phyloP scores from a whole-genome alignment of 2,888 invertebrate species.

The Abscondita cerata region DNA sequence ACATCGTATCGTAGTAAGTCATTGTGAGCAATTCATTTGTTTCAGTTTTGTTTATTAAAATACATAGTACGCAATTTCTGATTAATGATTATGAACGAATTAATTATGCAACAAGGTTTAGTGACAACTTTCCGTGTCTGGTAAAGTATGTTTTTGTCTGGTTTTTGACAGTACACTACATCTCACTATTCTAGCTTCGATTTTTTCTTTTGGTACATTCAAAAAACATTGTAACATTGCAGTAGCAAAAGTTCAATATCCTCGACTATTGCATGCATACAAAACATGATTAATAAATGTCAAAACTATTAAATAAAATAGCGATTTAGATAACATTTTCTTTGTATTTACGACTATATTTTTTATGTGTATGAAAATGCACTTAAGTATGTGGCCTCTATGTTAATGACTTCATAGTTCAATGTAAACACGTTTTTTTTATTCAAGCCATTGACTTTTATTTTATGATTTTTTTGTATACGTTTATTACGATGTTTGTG shows the following conservation, averaged over 20 bases:
- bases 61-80: no score
- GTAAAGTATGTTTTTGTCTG: background rate
- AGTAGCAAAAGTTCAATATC: no score
- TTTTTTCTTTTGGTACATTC: no score
- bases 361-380: background rate
- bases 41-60: no score
- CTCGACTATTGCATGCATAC: background rate
- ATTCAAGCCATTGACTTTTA: background rate
- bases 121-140: background rate
- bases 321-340: background rate
- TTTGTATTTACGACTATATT: slow-evolving; percentile 1
- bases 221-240: no score
- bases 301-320: background rate
- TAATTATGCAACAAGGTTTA: background rate
- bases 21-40: background rate
- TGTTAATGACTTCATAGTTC: slow-evolving; percentile 1
- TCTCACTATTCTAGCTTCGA: no score
- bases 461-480: background rate
- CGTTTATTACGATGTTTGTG: no score
- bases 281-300: slow-evolving; percentile 1
- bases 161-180: no score
- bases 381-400: background rate
- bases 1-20: background rate
- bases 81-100: no score
- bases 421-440: background rate